Conservation (phyloP, 2,888 invertebrate species). For the Ceriagrion tenellum region DNA sequence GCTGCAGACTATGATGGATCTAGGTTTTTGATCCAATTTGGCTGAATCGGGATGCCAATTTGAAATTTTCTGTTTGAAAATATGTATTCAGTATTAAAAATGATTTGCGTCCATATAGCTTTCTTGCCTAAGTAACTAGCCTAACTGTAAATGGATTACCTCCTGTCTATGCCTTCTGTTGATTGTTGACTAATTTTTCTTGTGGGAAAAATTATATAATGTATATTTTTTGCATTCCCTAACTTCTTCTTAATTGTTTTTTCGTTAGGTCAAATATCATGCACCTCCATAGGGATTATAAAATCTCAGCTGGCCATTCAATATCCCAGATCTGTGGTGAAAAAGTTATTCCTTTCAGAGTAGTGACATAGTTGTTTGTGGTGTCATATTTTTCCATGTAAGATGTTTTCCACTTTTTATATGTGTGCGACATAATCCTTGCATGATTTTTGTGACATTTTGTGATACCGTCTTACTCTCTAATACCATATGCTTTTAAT, state of each 20-base stretch:
- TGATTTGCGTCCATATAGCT: not conserved
- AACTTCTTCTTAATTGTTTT: not conserved
- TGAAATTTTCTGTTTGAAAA: not conserved
- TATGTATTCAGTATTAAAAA: conserved; percentile 11
- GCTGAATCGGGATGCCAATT: not conserved
- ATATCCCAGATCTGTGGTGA: not conserved
- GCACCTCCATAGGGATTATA: not conserved
- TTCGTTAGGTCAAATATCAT: not conserved
- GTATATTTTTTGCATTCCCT: not conserved
- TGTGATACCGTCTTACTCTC: conserved; percentile 25
- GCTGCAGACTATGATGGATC: not conserved
- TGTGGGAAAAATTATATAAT: not conserved
- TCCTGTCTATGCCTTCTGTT: not conserved
- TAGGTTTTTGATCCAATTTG: not conserved
- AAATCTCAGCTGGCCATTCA: not conserved
- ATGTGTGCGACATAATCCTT: not conserved
- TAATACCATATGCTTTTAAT: not conserved
- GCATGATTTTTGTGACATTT: conserved; percentile 21
- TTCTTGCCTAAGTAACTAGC: not conserved
- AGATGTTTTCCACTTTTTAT: conserved; percentile 27
- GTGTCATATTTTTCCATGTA: conserved; percentile 21
- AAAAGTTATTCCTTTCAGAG: not conserved
- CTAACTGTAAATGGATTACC: not conserved
- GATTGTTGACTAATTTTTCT: not conserved
- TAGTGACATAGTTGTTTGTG: conserved; percentile 34